Base-by-base conservation (phyloP, 2,113 vertebrate genomes). In the Ailurus styani region DNA sequence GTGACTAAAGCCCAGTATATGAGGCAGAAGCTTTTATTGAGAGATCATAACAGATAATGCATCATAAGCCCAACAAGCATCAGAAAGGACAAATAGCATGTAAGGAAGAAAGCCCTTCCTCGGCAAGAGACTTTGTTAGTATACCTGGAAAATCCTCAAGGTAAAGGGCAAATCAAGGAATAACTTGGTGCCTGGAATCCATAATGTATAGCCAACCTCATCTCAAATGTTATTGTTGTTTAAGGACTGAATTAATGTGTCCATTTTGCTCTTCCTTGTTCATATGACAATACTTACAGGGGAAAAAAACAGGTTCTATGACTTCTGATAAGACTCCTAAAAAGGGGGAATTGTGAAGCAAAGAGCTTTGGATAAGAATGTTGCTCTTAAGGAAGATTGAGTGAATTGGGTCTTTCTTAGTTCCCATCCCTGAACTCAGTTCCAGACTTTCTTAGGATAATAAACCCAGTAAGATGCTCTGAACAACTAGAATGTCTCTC, bases 61-160 rank as follows among this genome's bases (percentile, higher is more conserved):
- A 90, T 98, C 97, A 97, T 98, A 98, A 98, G 97, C 75, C 94
- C 98, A 98, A 87, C 84, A 97, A 90, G 75, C 45, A 91, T 91
- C 89, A 93, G 91, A 37, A 81, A 91, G 85, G 87, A 96, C 93
- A 98, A 97, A 96, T 72, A 92, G 47, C 90, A 57, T 47, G 40
- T 94, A 96, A 92, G 18, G 70, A 96, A 88, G 93, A 96, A 96
- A 94, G 37, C 72, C 78, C 23, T 96, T 97, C 78, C 93, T 75
- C 96, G 87, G 77, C 68, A 88, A 97, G 96, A 96, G n/a, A 66
- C 75, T 96, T 91, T 91, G 89, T 72, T 97, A 83, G 47, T 93
- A 85, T 23, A n/a, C 55, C 64, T 95, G 70, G 52, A 84, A 85
- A 92, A 79, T 25, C 23, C 73, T 47, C 52, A 3, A 87, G 54